phyloP scores from a whole-genome alignment of 2,113 vertebrate species.

The Willisornis vidua region DNA sequence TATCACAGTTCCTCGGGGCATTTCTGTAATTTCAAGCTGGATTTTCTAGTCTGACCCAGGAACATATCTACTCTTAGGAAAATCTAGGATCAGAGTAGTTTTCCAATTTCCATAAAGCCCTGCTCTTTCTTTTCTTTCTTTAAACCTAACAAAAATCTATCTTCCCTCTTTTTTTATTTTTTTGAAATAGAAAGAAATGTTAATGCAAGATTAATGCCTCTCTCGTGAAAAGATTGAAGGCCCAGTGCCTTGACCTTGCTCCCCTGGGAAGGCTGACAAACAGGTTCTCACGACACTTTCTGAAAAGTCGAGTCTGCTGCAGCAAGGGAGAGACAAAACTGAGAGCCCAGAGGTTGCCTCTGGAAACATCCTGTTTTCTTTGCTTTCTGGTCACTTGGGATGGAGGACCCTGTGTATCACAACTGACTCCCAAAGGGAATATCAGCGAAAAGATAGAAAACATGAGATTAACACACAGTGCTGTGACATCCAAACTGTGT shows the following conservation, averaged over 20 bases:
- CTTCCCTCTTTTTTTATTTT: not conserved
- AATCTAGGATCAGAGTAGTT: not conserved
- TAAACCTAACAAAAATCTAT: not conserved
- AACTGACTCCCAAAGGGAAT: not conserved
- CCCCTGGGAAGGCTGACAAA: not conserved
- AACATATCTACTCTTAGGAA: not conserved
- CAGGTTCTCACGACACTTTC: not conserved
- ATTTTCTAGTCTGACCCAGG: not conserved
- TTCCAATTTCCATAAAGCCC: not conserved
- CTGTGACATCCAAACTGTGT: not conserved
- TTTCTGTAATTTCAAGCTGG: not conserved
- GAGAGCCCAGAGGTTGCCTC: not conserved
- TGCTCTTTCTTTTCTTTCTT: not conserved
- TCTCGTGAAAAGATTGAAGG: not conserved
- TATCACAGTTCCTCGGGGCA: not conserved
- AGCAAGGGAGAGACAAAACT: not conserved
- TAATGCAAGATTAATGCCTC: not conserved
- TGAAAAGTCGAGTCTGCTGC: not conserved
- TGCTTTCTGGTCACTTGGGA: rapidly evolving
- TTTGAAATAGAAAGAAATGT: not conserved
- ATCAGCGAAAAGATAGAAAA: not conserved
- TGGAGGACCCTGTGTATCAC: not conserved
- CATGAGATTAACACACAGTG: not conserved
- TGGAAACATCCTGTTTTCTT: not conserved
- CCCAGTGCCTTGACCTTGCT: not conserved